Evolutionary conservation across 2,888 invertebrate genomes (phyloP), one percentile per base, ranked within the genome.

Genomic region (Oligia fasciuncula): DNA sequence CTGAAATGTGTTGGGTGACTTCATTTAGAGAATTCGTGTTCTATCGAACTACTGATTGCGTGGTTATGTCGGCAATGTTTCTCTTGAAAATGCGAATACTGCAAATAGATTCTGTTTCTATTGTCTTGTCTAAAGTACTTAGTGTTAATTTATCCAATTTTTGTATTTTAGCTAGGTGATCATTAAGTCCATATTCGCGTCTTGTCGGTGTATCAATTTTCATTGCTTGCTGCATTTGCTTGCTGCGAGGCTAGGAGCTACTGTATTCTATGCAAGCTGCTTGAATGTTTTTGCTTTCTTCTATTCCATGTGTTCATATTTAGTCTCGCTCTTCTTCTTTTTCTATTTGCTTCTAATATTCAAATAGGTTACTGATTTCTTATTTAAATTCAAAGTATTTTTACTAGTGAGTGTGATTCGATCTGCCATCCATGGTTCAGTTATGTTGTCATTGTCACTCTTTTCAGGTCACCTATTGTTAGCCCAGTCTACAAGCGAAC

Each of bases 1-100:
- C 69, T 79, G 81, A 73, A 86, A 81, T 82, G 76, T 72, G 51
- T 11, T 73, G 51, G 43, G 72, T 75, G 76, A 78, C 51, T 75
- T 68, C 46, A 54, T 70, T 46, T 67, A 62, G 4, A 46, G 74
- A 77, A 69, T 63, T 74, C 0, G 13, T 46, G 66, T 35, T 40
- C 63, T 73, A 51, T 77, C 11, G 62, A 54, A 66, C 35, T 57
- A 14, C 17, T 67, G 43, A 57, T 49, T 72, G 14, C 1, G n/a
- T 43, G 35, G 19, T 62, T 63, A 54, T 65, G 35, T 77, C 19
- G 29, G 19, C 29, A 35, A 4, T 29, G 11, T 43, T 35, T 62
- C 23, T 40, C 9, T 67, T 49, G 0, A n/a, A 51, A n/a, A 60
- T 76, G 19, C 9, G 19, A 4, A 2, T 40, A 29, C n/a, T 46